Evolutionary conservation across 2,888 invertebrate genomes (phyloP).

Genomic region (Germaria angustata): DNA sequence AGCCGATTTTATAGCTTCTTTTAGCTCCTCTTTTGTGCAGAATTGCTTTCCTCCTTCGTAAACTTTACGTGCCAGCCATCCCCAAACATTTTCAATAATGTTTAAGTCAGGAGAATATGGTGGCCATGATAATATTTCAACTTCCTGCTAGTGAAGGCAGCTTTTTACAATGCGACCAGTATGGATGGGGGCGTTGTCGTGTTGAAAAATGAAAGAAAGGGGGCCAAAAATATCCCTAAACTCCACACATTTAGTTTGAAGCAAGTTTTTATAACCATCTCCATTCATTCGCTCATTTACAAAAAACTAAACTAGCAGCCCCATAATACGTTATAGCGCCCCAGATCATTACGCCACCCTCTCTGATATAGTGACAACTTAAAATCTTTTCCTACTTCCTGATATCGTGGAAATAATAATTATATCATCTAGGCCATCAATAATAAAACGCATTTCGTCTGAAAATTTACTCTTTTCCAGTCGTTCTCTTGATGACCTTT

Average conservation of each 20-base stretch:
- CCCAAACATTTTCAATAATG: background rate
- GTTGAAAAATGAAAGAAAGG: background rate
- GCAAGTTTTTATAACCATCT: background rate
- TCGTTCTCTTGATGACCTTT: background rate
- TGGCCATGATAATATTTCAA: background rate
- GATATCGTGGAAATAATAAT: constrained; percentile 8
- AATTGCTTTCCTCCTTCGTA: constrained; percentile 19
- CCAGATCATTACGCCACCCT: background rate
- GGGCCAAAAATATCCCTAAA: too few relatives aligned
- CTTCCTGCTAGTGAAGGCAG: too few relatives aligned
- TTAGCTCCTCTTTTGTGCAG: background rate
- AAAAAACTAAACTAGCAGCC: background rate
- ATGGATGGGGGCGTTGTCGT: background rate
- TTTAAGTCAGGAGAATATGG: background rate
- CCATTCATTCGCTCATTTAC: constrained; percentile 1
- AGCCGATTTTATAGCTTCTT: background rate
- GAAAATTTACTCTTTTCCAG: background rate
- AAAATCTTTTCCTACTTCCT: background rate
- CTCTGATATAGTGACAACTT: background rate
- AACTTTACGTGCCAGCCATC: background rate
- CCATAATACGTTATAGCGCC: background rate
- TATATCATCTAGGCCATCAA: too few relatives aligned
- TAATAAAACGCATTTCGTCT: background rate
- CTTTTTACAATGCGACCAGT: too few relatives aligned
- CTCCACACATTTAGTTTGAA: too few relatives aligned